Evolutionary conservation across 2,888 invertebrate species (phyloP), one percentile per base, ranked within the genome.

Genomic region (Dusona sp.): DNA sequence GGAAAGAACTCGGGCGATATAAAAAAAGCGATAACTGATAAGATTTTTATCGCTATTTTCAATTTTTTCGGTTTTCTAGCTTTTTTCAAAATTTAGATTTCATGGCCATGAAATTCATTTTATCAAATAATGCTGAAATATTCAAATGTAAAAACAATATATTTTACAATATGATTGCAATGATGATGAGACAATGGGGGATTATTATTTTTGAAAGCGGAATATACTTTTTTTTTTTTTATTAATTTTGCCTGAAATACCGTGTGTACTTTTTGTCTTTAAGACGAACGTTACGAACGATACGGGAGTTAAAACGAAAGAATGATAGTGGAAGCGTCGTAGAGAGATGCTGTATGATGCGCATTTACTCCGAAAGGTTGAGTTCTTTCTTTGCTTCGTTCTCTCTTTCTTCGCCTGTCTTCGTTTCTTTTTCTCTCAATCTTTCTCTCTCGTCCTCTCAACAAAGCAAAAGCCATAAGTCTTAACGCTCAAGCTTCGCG

Each of bases 401-500:
- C 42, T 57, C n/a, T 65, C 67, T 22, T 45, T 33, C 65, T 80
- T 61, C 36, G 64, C 11, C 65, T 25, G 29, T 48, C 9, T 25
- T 51, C 29, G 16, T 51, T 25, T 38, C 25, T 68, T 54, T 45
- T 25, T 61, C 54, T 75, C 29, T 75, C 36, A 36, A 16, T 65
- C 78, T 67, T 19, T 78, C 22, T 36, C 38, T 78, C 38, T 51
- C 11, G 48, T 33, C 33, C 72, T 77, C 48, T 61, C 61, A 42
- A 61, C 68, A 54, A 45, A 51, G 68, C 79, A 79, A 74, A 72
- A 68, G 87, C 83, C 84, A 89, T 91, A 89, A 88, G 86, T 90
- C 89, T 91, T 89, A 70, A 86, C 85, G 87, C 85, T 86, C 88
- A 74, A 85, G 83, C 90, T 91, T 91, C 91, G 90, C 90, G 91